These are phyloP conservation scores for Leucophenga montana DNA, from an alignment of 2,888 invertebrate species.

Conservation along the genomic window DNA sequence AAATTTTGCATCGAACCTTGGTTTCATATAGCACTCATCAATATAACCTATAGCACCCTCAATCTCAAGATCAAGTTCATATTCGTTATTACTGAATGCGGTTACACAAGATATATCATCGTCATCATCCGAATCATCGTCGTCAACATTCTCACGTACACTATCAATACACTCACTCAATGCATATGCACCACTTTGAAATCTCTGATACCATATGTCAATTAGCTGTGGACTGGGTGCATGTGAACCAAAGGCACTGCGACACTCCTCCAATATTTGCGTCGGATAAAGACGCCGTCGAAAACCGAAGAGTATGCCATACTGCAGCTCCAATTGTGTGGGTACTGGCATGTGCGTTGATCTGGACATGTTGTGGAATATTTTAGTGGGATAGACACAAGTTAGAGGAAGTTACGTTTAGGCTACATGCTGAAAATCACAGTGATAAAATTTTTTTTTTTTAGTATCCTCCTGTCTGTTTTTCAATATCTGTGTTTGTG, in stretches of 20 bases:
- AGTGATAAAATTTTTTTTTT: conserved; percentile 17
- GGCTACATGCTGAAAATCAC: conserved; percentile 19
- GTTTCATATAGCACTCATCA: background rate
- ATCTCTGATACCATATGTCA: conserved; percentile 57
- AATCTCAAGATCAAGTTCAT: background rate
- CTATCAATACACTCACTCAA: conserved; percentile 51
- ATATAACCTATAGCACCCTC: background rate
- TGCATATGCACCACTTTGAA: conserved; percentile 54
- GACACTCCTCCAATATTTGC: conserved; percentile 58
- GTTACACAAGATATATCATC: background rate
- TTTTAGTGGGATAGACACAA: background rate
- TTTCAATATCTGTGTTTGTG: background rate
- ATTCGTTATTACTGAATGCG: background rate
- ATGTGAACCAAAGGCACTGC: conserved; percentile 57
- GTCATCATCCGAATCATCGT: conserved; percentile 38
- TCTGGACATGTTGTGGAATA: conserved; percentile 3
- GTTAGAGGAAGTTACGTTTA: background rate
- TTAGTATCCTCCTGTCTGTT: conserved; percentile 4
- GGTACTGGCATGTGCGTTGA: conserved; percentile 57
- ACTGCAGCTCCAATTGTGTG: conserved; percentile 54
- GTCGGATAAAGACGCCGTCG: conserved; percentile 55
- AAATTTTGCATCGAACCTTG: background rate
- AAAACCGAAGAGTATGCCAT: conserved; percentile 60
- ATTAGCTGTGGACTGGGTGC: conserved; percentile 57
- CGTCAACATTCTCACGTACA: conserved; percentile 33